A percentile compares a stretch with the other conserved stretches of the same genome.
phyloP scores from a whole-genome alignment of 2,888 invertebrate genomes.

The Drosophila peninsularis region DNA sequence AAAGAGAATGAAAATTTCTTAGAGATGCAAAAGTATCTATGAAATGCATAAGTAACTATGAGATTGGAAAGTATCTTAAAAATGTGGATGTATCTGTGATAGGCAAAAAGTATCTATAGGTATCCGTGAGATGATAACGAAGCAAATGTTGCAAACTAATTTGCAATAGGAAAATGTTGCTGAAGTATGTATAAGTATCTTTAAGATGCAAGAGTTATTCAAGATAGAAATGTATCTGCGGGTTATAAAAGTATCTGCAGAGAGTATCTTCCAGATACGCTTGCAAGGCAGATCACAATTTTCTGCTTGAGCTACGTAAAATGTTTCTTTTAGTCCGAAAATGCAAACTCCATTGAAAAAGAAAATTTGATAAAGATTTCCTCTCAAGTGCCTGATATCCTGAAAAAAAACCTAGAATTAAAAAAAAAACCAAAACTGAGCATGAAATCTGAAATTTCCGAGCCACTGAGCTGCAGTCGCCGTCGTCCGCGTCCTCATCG shows the following conservation, averaged over 20 bases:
- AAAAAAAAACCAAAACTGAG: constrained; percentile 18
- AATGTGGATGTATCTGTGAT: neutral
- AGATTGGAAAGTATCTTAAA: neutral
- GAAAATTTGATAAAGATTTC: constrained; percentile 4
- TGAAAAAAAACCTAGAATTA: neutral
- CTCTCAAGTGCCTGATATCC: neutral
- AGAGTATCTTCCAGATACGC: neutral
- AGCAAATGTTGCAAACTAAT: no score
- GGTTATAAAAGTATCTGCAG: neutral
- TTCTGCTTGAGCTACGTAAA: neutral
- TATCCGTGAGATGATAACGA: no score
- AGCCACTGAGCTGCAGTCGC: constrained; percentile 48
- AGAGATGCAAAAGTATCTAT: neutral
- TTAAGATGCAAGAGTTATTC: no score
- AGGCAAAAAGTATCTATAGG: neutral
- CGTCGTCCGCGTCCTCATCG: neutral
- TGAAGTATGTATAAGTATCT: no score
- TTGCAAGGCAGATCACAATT: neutral
- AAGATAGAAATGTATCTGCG: no score
- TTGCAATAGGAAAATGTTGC: no score
- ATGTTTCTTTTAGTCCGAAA: neutral
- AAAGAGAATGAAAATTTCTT: no score
- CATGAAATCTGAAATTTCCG: constrained; percentile 68
- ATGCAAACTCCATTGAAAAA: neutral
- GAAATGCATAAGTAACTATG: neutral